Evolutionary conservation across 2,113 vertebrate genomes (phyloP), one percentile per base, ranked within the genome.

Genomic region (Agapornis roseicollis): DNA sequence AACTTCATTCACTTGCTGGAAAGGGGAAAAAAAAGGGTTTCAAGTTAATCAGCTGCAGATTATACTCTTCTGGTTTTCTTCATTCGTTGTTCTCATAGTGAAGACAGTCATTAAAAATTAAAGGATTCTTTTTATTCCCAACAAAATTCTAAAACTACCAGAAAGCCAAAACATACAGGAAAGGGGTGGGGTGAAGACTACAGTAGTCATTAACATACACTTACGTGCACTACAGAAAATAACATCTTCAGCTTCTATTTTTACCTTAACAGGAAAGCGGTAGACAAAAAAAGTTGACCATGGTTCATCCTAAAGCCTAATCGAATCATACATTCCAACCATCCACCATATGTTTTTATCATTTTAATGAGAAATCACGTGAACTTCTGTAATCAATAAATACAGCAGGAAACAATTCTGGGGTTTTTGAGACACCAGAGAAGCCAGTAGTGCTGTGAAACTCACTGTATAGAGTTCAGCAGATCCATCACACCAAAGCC

Each of bases 371-470:
- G 27, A 90, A 94, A 81, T 65, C 53, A 41, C 7, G 11, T 72
- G 49, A 37, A 44, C 79, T 85, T 94, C 44, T 81, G 55, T 72
- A 76, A 91, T 78, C 80, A 81, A 29, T 39, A 7, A 83, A 86
- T 80, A 95, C 76, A 96, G 88, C 88, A 96, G 92, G 82, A 93
- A 90, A 96, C n/a, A 95, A 35, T 61, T 74, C 3, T 8, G 31
- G 19, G 2, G 2, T 70, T 39, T 49, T 53, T 82, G 56, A 25
- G 24, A 94, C 53, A 94, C 83, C 91, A 96, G 93, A 96, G 90
- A 96, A 97, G 80, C 81, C 88, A 97, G 90, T 64, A 97, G 80
- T 82, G 80, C 86, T 81, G 49, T 49, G 94, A 65, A 90, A 93
- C 66, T 79, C 80, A 78, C 53, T 85, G n/a, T 93, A 69, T 1